Conservation (phyloP, 2,113 vertebrate genomes). For the Etheostoma cragini region DNA sequence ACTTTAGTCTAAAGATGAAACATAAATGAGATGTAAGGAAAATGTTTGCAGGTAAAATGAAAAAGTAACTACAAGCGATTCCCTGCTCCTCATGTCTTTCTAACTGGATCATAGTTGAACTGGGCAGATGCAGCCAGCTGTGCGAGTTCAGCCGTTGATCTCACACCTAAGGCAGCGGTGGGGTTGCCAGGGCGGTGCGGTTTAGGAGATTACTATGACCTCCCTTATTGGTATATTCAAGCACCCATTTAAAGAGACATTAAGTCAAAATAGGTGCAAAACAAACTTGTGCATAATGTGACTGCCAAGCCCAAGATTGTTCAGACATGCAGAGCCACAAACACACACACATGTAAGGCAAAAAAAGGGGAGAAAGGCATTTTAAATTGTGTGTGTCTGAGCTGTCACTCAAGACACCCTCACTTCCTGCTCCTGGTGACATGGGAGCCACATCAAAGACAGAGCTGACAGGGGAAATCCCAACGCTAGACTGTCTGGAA, state of each 20-base stretch:
- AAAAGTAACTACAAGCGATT: conserved; percentile 3
- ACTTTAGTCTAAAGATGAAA: not conserved
- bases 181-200: conserved; percentile 36
- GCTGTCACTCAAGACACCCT: conserved; percentile 70
- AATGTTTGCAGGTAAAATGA: not conserved
- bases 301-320: conserved; percentile 16
- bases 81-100: conserved; percentile 3
- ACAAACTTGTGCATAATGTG: not conserved
- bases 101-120: conserved; percentile 16
- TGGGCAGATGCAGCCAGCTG: conserved; percentile 48
- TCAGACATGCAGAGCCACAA: conserved; percentile 1
- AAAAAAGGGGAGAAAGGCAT: not conserved
- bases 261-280: conserved; percentile 32
- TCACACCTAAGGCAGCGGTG: conserved; percentile 25
- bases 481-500: conserved; percentile 45
- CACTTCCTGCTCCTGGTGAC: conserved; percentile 70
- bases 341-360: not conserved
- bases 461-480: conserved; percentile 65
- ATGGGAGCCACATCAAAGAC: conserved; percentile 73
- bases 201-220: conserved; percentile 40
- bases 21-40: not conserved
- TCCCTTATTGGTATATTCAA: conserved; percentile 17
- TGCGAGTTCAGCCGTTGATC: conserved; percentile 23
- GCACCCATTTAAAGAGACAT: conserved; percentile 30
- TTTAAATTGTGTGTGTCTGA: conserved; percentile 50